These are phyloP conservation scores for Clamator glandarius DNA, from an alignment of 2,797 vertebrate species.

Conservation along the genomic window DNA sequence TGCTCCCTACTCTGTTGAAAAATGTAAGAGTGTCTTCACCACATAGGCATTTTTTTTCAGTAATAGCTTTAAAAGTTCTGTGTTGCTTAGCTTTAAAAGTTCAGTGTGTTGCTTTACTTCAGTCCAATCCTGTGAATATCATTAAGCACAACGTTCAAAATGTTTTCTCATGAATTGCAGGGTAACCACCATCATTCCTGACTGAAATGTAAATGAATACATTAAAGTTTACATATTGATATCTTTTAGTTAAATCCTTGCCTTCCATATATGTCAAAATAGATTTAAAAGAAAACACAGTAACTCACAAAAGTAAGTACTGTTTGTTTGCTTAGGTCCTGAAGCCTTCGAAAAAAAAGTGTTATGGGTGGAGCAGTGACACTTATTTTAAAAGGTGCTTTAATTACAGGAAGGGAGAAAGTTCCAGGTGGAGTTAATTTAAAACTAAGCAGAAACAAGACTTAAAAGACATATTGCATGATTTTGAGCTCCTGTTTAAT, in stretches of 20 bases:
- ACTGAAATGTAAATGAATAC: not conserved
- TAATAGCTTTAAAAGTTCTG: not conserved
- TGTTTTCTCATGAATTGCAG: not conserved
- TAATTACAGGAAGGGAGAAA: conserved; percentile 31
- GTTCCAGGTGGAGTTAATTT: not conserved
- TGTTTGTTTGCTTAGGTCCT: not conserved
- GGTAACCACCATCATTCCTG: not conserved
- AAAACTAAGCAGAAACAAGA: not conserved
- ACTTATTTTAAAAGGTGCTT: conserved; percentile 3
- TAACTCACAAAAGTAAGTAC: not conserved
- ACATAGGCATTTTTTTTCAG: not conserved
- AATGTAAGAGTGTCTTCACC: not conserved
- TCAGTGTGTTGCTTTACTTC: not conserved
- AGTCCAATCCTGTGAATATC: not conserved
- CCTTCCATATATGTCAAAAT: not conserved
- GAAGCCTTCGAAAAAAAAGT: not conserved
- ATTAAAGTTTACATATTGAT: not conserved
- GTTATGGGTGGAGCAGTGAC: not conserved
- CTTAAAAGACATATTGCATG: not conserved
- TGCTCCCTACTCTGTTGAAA: not conserved
- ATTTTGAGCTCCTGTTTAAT: not conserved
- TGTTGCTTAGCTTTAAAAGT: not conserved
- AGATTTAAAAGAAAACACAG: not conserved
- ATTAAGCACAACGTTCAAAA: not conserved
- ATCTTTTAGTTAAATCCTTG: not conserved